Evolutionary conservation across 2,113 vertebrate species (phyloP), one percentile per base, ranked within the genome.

Genomic region (Cardinalis cardinalis): DNA sequence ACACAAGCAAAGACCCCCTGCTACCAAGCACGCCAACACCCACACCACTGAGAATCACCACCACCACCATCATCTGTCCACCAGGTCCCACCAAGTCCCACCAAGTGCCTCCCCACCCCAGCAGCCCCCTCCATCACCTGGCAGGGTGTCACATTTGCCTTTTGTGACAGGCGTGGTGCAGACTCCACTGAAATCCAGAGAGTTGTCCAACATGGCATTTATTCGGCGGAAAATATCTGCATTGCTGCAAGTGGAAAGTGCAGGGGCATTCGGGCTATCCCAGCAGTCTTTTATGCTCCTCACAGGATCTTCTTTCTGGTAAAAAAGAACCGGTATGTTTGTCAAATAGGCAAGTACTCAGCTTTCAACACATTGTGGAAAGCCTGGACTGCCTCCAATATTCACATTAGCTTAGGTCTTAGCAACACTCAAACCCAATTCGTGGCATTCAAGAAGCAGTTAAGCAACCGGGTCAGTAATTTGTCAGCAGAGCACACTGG

Each of bases 131-230:
- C 9, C 75, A 9, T 97, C 91, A 99, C 99, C 99, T 97, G 98
- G 96, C 81, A 98, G 94, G 80, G 97, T 81, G 70, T 99, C 98
- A 79, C 97, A 92, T 87, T 97, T 98, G 69, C 97, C 97, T 97
- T 97, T 99, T 85, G 95, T 94, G 95, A 97, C 88, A 6, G 99
- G 99, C 3, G 99, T 99, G 68, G 98, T 99, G 96, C 99, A 99
- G 95, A 99, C 99, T 64, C 98, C 98, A 49, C 97, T 99, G 94
- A 99, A 98, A 91, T 99, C 99, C 98, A 99, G 96, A 29, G 99
- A 98, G 95, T 99, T 99, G 81, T 99, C 99, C 97, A 99, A 95
- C 97, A 99, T 99, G 72, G 98, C 98, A 95, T 99, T 99, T 98
- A 99, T 99, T 95, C 98, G 98, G 88, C 98, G 98, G 96, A 99